phyloP scores from a whole-genome alignment of 1,140 invertebrate species.

The Zaprionus lachaisei region DNA sequence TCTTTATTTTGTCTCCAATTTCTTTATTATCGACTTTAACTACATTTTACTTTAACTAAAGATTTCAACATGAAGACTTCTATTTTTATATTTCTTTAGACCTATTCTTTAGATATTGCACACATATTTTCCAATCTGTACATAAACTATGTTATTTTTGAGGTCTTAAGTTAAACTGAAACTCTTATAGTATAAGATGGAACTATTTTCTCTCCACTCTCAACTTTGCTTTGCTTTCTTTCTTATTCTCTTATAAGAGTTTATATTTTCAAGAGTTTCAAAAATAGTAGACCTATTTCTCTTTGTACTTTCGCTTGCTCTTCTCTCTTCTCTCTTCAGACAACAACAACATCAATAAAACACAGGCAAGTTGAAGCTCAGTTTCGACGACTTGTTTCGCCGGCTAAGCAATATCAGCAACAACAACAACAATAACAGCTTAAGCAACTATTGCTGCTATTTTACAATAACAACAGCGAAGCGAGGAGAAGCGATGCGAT shows the following conservation, averaged over 20 bases:
- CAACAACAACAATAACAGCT: slow-evolving; percentile 9
- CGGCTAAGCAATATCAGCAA: slow-evolving; percentile 46
- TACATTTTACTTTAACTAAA: no score
- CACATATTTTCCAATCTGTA: no score
- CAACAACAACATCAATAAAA: slow-evolving; percentile 33
- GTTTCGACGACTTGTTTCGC: slow-evolving; percentile 60
- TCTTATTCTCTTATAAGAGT: not conserved
- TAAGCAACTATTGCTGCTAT: slow-evolving; percentile 44
- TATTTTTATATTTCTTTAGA: no score
- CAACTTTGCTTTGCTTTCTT: not conserved
- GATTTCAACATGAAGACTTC: no score
- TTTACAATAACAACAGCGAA: slow-evolving; percentile 51
- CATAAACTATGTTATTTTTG: not conserved
- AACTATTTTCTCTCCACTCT: not conserved
- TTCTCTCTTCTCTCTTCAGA: slow-evolving; percentile 7
- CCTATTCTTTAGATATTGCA: no score
- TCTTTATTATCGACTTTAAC: no score
- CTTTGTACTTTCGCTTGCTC: slow-evolving; percentile 4
- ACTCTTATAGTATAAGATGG: not conserved
- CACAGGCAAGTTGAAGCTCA: slow-evolving; percentile 28
- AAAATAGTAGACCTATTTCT: slow-evolving; percentile 1
- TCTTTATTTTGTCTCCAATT: no score
- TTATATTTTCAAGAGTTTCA: not conserved
- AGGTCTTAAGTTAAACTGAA: not conserved
- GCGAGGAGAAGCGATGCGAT: slow-evolving; percentile 25